Base-by-base conservation (phyloP, 2,888 invertebrate species). In the Eulithis prunata region DNA sequence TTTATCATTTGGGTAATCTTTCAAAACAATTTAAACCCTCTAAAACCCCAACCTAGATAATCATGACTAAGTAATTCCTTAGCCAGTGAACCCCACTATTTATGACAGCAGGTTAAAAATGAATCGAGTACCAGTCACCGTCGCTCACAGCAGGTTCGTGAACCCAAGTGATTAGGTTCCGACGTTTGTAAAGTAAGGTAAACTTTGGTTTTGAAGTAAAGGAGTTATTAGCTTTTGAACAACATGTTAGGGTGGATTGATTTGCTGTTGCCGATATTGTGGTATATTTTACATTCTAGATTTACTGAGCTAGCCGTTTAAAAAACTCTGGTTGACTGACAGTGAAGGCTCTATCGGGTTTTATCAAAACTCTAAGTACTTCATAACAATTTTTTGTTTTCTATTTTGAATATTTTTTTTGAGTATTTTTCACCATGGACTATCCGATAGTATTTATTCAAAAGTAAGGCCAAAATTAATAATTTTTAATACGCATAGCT, bases 151-250 rank as follows among this genome's bases (percentile, higher is more conserved):
- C 47, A 63, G 38, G 72, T 80, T 84, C 85, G 85, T 85, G 84
- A 82, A 81, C 70, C 62, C 71, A 36, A 72, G 83, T 85, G 84
- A 85, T 85, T 84, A 85, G 84, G 63, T 53, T 68, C 64, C 59
- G 46, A 58, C 51, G 54, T 67, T 57, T 21, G 36, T 66, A 64
- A 69, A 64, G 67, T 64, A 69, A 71, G 62, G 73, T 68, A 71
- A 73, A 71, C 69, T 73, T 67, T 62, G 64, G 67, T 59, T 66
- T 67, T 57, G 60, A 71, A 66, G 66, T 64, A 68, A 73, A 71
- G 70, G 72, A 74, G 71, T 74, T 75, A 76, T 76, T 74, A 73
- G 62, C 59, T 53, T 64, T 47, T 62, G 62, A 66, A 65, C 70
- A 66, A 68, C 59, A 59, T 73, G 65, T 14, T 69, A 59, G 11